Conservation (phyloP, 1,140 invertebrate species). For the Zaprionus lachaisei region DNA sequence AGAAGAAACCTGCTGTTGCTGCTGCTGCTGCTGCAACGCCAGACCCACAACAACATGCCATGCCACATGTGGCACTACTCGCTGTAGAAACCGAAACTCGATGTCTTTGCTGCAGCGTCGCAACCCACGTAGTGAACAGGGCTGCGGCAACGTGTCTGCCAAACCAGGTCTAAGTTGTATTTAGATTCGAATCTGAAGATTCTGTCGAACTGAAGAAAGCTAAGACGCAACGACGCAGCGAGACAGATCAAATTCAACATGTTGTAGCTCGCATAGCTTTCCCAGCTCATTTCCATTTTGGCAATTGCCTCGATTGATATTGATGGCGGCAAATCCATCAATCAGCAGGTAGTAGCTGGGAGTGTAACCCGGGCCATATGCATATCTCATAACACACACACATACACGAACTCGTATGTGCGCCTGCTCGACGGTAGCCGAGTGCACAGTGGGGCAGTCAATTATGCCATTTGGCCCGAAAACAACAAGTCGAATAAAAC, state of each 20-base stretch:
- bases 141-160: neutral
- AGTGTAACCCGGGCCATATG: constrained; percentile 11
- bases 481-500: constrained; percentile 42
- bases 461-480: constrained; percentile 81
- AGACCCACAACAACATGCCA: constrained; percentile 1
- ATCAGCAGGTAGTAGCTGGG: neutral
- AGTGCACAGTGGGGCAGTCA: constrained; percentile 56
- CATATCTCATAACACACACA: constrained; percentile 25
- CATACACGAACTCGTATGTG: neutral
- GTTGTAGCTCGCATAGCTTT: neutral
- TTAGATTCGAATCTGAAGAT: constrained; percentile 5
- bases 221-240: neutral
- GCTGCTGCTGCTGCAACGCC: neutral
- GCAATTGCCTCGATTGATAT: constrained; percentile 42
- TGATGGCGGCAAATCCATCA: constrained; percentile 45
- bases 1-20: constrained; percentile 32
- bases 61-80: constrained; percentile 36
- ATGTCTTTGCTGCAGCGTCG: neutral
- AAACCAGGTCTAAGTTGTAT: neutral
- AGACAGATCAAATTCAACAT: neutral
- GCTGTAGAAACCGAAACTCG: constrained; percentile 1
- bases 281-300: constrained; percentile 13
- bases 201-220: constrained; percentile 1
- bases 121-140: neutral
- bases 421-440: constrained; percentile 21